Evolutionary conservation across 2,888 invertebrate genomes (phyloP).

Genomic region (Polydrusus tereticollis): DNA sequence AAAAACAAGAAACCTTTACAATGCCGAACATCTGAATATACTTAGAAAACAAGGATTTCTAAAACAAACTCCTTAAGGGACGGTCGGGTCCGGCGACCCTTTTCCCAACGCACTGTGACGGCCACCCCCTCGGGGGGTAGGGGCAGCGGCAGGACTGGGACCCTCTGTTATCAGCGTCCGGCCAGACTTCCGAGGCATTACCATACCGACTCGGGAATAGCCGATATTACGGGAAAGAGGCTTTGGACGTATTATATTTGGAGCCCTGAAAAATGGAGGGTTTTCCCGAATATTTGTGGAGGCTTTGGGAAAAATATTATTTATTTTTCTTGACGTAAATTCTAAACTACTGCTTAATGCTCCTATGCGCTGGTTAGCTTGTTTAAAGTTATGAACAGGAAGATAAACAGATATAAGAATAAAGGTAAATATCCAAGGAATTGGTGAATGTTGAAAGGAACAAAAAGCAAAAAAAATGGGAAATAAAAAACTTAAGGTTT

Average conservation of each 20-base stretch:
- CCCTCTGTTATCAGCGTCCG: slow-evolving; percentile 68
- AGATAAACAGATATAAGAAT: no score
- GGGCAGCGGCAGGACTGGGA: slow-evolving; percentile 45
- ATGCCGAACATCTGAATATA: slow-evolving; percentile 44
- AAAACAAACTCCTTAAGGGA: slow-evolving; percentile 49
- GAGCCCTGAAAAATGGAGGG: slow-evolving; percentile 45
- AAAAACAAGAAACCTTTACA: slow-evolving; percentile 43
- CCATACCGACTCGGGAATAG: slow-evolving; percentile 66
- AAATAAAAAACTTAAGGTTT: no score
- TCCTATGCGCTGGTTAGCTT: background rate
- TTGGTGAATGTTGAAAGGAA: no score
- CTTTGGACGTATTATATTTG: slow-evolving; percentile 51
- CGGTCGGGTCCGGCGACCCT: slow-evolving; percentile 48
- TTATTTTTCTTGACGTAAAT: slow-evolving; percentile 30
- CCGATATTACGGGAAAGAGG: slow-evolving; percentile 61
- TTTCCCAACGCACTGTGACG: slow-evolving; percentile 36
- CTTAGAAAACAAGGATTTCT: slow-evolving; percentile 48
- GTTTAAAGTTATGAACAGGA: background rate
- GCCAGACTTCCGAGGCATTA: slow-evolving; percentile 67
- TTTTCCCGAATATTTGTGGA: slow-evolving; percentile 54
- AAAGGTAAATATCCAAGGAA: no score
- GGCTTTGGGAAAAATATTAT: slow-evolving; percentile 46
- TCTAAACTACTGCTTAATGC: slow-evolving; percentile 19
- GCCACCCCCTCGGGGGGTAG: slow-evolving; percentile 28
- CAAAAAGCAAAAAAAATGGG: no score